phyloP scores from a whole-genome alignment of 2,113 vertebrate genomes.

The Mellivora capensis region DNA sequence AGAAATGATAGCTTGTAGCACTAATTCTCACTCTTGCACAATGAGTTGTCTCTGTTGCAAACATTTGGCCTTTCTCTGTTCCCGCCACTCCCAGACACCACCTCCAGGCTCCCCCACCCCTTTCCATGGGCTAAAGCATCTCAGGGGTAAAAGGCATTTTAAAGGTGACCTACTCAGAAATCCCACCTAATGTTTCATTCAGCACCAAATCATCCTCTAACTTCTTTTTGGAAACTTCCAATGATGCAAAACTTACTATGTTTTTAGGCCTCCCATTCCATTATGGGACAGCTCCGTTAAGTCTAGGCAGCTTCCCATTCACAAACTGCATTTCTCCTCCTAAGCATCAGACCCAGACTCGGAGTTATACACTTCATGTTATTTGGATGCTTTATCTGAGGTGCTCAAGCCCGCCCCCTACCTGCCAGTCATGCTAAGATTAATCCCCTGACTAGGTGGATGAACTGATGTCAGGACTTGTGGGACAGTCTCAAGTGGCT shows the following conservation, averaged over 20 bases:
- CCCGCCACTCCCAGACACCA: background rate
- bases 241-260: background rate
- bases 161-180: constrained; percentile 2
- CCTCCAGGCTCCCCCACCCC: background rate
- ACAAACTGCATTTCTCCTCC: background rate
- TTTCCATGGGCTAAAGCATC: background rate
- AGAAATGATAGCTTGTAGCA: background rate
- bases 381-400: background rate
- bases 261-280: background rate
- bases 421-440: background rate
- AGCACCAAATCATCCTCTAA: background rate
- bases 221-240: background rate
- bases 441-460: background rate
- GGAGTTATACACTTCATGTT: background rate
- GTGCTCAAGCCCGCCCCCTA: background rate
- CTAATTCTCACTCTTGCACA: background rate
- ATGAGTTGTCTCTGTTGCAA: background rate
- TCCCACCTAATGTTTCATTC: background rate
- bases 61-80: background rate
- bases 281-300: background rate
- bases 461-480: background rate
- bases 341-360: background rate
- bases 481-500: background rate
- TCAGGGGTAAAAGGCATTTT: background rate
- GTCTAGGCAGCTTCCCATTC: background rate